Evolutionary conservation across 2,888 invertebrate genomes (phyloP).

Genomic region (Sphecodes monilicornis): DNA sequence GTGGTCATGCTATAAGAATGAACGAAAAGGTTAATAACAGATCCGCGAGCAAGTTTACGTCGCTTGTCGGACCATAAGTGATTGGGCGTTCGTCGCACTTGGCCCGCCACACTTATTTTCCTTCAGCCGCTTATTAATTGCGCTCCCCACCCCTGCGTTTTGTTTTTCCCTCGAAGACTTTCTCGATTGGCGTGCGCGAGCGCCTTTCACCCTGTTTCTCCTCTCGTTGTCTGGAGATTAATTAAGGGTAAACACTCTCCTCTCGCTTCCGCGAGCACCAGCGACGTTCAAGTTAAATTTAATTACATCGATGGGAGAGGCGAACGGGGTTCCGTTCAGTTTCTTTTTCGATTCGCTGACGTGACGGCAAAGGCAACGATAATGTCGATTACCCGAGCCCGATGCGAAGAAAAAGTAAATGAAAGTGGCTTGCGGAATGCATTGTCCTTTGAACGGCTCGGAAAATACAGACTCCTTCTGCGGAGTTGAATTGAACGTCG

Average conservation of each 20-base stretch:
- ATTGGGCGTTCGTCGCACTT: slow-evolving; percentile 12
- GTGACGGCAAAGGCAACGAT: slow-evolving; percentile 1
- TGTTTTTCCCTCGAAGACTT: slow-evolving; percentile 28
- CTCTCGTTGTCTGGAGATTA: slow-evolving; percentile 32
- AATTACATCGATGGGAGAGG: slow-evolving; percentile 35
- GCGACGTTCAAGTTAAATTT: slow-evolving; percentile 44
- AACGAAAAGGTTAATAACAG: not conserved
- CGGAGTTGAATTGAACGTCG: not conserved
- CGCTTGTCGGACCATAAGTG: not conserved
- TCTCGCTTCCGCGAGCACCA: slow-evolving; percentile 22
- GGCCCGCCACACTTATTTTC: slow-evolving; percentile 12
- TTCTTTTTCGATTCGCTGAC: slow-evolving; percentile 9
- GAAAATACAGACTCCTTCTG: not conserved
- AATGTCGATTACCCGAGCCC: slow-evolving; percentile 3
- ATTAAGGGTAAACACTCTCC: slow-evolving; percentile 53
- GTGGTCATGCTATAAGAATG: too few species aligned
- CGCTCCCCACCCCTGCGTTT: slow-evolving; percentile 10
- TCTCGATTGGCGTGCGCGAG: slow-evolving; percentile 16
- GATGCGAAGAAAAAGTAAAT: not conserved
- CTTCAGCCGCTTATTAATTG: slow-evolving; percentile 39
- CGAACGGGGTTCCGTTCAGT: not conserved
- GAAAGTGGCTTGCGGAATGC: not conserved
- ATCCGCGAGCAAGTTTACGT: slow-evolving; percentile 1
- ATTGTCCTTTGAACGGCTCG: slow-evolving; percentile 6
- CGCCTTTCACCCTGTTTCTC: slow-evolving; percentile 26